Evolutionary conservation across 53 echinoderm and acorn worm species (phyloP).

Genomic region (Paracentrotus lividus): DNA sequence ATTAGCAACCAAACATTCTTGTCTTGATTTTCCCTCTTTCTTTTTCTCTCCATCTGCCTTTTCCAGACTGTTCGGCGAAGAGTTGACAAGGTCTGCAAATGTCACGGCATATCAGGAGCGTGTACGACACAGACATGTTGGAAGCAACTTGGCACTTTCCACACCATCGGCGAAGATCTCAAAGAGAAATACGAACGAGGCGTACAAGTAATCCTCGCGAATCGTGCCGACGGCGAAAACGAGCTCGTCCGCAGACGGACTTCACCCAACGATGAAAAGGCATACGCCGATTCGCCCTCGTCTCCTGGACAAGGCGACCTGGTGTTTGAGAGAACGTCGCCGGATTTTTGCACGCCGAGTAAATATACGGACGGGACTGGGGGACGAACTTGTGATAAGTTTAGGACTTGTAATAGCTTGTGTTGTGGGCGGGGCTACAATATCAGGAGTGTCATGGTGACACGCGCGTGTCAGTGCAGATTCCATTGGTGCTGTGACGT

Average conservation of each 20-base stretch:
- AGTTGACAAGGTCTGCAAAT: constrained; percentile 92
- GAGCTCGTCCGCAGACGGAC: constrained; percentile 70
- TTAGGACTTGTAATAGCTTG: constrained; percentile 86
- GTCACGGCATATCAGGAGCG: constrained; percentile 95
- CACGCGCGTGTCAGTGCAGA: constrained; percentile 83
- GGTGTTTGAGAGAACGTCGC: constrained; percentile 86
- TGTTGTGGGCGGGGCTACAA: constrained; percentile 99
- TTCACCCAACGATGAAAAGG: constrained; percentile 47
- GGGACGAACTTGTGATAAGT: constrained; percentile 83
- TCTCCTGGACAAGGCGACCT: constrained; percentile 76
- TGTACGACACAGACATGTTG: constrained; percentile 96
- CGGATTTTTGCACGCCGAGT: constrained; percentile 86
- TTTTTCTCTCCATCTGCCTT: too few relatives aligned
- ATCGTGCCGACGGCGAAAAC: constrained; percentile 80
- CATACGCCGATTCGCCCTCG: constrained; percentile 58
- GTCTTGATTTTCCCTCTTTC: constrained; percentile 6
- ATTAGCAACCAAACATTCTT: not conserved
- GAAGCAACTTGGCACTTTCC: constrained; percentile 89
- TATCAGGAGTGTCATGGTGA: constrained; percentile 81
- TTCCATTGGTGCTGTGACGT: constrained; percentile 97
- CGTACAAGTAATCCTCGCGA: constrained; percentile 78
- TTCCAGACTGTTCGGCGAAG: constrained; percentile 82
- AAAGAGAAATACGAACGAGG: constrained; percentile 86
- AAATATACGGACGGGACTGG: constrained; percentile 83
- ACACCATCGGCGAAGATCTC: constrained; percentile 82